Evolutionary conservation across 2,113 vertebrate species (phyloP), one percentile per base, ranked within the genome.

Genomic region (Vanacampus margaritifer): DNA sequence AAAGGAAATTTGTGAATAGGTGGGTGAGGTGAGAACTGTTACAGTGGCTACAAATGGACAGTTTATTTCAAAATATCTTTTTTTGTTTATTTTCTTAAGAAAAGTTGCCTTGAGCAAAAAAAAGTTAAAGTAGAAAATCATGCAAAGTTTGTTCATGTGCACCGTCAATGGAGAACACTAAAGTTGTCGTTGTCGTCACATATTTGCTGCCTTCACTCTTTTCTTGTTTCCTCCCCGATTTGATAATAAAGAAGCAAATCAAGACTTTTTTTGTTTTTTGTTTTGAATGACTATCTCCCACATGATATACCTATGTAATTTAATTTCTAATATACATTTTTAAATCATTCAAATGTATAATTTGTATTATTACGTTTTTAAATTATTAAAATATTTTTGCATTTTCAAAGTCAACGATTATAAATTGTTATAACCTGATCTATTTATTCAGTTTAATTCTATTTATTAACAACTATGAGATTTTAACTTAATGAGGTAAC

Each of bases 201-300:
- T 64, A 14, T 66, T 48, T 61, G 41, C 23, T 35, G 65, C 68
- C 26, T 57, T 64, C 51, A 37, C 68, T 65, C 26, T 60, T 64
- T 48, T 36, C 16, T 21, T 43, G 3, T 68, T 21, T 71, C 51
- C 7, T 57, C 36, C 36, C 48, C 16, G 70, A 50, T 73, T 69
- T 57, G 9, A 66, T 26, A 79, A 64, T 71, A 69, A 78, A 77
- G 16, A n/a, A 65, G 16, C 17, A 24, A 62, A 24, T 61, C 19
- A 23, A 61, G 35, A 58, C n/a, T 1, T 41, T 62, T 61, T 61
- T 43, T 26, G 7, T 45, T 56, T 11, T 56, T 11, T 28, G 5
- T 65, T 68, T 21, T 2, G 21, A 59, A 23, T 56, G 8, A 54
- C n/a, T 54, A 8, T 23, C n/a, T 56, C 5, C 13, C 6, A 2